These are phyloP conservation scores for Poeciliopsis paucimaculata DNA, from an alignment of 2,797 vertebrate species.

Conservation along the genomic window DNA sequence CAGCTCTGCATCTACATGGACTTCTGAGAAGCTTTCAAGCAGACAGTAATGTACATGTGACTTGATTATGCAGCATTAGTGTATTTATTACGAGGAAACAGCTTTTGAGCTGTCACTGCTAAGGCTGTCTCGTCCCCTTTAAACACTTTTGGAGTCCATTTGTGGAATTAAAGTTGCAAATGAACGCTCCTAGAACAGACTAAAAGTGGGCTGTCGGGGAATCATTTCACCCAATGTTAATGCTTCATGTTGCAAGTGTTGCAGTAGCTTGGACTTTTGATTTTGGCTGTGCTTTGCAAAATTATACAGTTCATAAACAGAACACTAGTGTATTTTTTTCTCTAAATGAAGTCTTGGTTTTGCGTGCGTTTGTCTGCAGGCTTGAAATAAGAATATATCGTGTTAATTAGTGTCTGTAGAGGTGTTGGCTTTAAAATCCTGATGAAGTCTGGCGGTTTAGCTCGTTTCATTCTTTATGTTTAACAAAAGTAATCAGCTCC, in stretches of 20 bases:
- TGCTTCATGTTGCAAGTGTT: slow-evolving; percentile 44
- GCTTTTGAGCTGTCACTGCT: slow-evolving; percentile 66
- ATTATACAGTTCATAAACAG: slow-evolving; percentile 34
- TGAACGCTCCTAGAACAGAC: slow-evolving; percentile 59
- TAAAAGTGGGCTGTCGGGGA: slow-evolving; percentile 48
- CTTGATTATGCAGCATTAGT: slow-evolving; percentile 71
- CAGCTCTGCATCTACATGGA: slow-evolving; percentile 28
- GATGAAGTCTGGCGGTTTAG: not conserved
- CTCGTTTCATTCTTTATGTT: slow-evolving; percentile 1
- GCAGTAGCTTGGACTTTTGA: slow-evolving; percentile 43
- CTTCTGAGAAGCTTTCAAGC: slow-evolving; percentile 58
- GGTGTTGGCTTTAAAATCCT: slow-evolving; percentile 6
- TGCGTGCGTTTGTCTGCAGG: not conserved
- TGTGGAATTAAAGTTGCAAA: slow-evolving; percentile 77
- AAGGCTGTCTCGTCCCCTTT: slow-evolving; percentile 59
- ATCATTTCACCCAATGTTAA: slow-evolving; percentile 58
- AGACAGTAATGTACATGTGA: slow-evolving; percentile 60
- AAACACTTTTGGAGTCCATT: slow-evolving; percentile 77
- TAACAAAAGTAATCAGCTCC: slow-evolving; percentile 10
- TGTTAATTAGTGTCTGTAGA: slow-evolving; percentile 12
- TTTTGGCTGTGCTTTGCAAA: slow-evolving; percentile 21
- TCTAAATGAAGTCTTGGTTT: not conserved
- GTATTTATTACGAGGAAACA: slow-evolving; percentile 65
- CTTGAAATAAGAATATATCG: not conserved
- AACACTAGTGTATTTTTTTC: not conserved